phyloP scores from a whole-genome alignment of 1,140 invertebrate genomes.

The Drosophila serrata region DNA sequence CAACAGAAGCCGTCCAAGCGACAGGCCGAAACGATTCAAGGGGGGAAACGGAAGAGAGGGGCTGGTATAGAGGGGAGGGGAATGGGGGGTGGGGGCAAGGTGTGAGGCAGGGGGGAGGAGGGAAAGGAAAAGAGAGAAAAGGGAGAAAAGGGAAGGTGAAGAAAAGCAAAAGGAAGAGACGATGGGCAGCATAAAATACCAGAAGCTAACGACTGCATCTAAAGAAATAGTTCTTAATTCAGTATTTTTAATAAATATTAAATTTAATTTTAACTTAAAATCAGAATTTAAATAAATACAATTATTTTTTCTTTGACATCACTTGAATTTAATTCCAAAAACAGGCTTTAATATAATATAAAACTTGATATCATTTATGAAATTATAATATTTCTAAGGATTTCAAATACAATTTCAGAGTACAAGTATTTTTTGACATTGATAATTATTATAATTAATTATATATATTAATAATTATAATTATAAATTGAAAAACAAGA shows the following conservation, averaged over 20 bases:
- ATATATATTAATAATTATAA: too few species aligned
- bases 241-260: not conserved
- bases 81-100: slow-evolving; percentile 7
- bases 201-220: slow-evolving; percentile 68
- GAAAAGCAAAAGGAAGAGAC: slow-evolving; percentile 33
- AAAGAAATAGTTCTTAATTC: not conserved
- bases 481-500: too few species aligned
- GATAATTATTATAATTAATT: too few species aligned
- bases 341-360: not conserved
- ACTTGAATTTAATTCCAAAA: not conserved
- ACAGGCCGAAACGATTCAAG: slow-evolving; percentile 45
- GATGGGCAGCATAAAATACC: slow-evolving; percentile 62
- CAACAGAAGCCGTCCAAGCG: slow-evolving; percentile 81
- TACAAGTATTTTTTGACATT: not conserved
- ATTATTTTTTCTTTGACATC: not conserved
- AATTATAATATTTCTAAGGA: not conserved
- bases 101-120: slow-evolving; percentile 1
- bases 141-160: slow-evolving; percentile 32
- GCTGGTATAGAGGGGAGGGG: not conserved
- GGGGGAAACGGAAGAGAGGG: slow-evolving; percentile 21
- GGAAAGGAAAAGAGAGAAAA: not conserved
- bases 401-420: not conserved
- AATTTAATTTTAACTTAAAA: not conserved
- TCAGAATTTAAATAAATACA: not conserved
- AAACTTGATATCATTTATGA: not conserved